Conservation (phyloP, 2,113 vertebrate genomes). For the Talpa occidentalis region DNA sequence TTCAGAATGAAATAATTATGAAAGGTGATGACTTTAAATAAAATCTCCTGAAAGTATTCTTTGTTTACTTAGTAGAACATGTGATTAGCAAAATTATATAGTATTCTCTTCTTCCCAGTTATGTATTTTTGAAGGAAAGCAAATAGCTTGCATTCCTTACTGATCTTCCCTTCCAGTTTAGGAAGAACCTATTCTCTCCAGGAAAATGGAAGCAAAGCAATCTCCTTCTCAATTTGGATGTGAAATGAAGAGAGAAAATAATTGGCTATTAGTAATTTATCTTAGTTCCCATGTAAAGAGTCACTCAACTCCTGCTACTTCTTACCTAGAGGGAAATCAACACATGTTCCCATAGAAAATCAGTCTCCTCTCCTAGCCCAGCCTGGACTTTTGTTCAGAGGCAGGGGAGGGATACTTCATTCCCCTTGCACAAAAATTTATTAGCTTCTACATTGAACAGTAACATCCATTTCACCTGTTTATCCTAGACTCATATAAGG, state of each 20-base stretch:
- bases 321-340: background rate
- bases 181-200: background rate
- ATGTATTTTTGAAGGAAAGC: conserved; percentile 57
- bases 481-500: background rate
- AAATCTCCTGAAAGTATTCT: conserved; percentile 70
- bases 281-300: background rate
- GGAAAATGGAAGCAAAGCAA: background rate
- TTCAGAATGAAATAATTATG: conserved; percentile 78
- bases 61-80: conserved; percentile 69
- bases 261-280: background rate
- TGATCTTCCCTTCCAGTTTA: background rate
- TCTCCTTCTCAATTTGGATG: background rate
- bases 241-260: background rate
- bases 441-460: background rate
- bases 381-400: background rate
- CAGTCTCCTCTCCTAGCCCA: background rate
- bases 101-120: conserved; percentile 44
- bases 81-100: conserved; percentile 73
- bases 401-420: no score
- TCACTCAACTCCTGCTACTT: background rate
- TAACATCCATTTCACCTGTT: background rate
- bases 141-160: background rate
- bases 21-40: conserved; percentile 79
- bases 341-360: background rate
- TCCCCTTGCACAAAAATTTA: background rate